Evolutionary conservation across 2,888 invertebrate genomes (phyloP).

Genomic region (Habroteleia sp.): DNA sequence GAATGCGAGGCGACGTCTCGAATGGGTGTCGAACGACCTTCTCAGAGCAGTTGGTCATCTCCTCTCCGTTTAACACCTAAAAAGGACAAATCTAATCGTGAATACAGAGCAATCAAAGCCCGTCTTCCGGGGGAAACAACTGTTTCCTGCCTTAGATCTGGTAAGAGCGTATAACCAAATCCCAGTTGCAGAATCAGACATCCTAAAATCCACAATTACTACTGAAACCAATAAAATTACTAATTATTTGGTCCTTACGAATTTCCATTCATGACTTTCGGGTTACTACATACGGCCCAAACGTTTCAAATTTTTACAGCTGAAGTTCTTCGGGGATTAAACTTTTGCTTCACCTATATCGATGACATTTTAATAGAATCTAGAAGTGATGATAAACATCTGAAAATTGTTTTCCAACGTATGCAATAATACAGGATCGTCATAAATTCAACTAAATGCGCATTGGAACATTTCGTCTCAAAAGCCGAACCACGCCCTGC

Average conservation of each 20-base stretch:
- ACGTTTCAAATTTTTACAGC: too few relatives aligned
- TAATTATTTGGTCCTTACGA: too few relatives aligned
- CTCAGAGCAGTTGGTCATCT: conserved; percentile 25
- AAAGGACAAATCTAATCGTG: conserved; percentile 32
- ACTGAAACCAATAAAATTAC: too few relatives aligned
- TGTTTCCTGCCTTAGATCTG: too few relatives aligned
- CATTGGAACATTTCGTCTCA: conserved; percentile 3
- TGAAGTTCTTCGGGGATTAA: background rate
- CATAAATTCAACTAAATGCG: background rate
- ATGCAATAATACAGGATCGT: conserved; percentile 1
- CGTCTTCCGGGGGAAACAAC: conserved; percentile 64
- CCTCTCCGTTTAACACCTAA: conserved; percentile 13
- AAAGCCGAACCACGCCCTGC: background rate
- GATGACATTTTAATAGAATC: conserved; percentile 7
- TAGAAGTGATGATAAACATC: background rate
- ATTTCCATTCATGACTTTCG: too few relatives aligned
- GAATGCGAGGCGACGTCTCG: conserved; percentile 71
- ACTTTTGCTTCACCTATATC: background rate
- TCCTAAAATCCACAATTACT: too few relatives aligned
- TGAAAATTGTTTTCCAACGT: conserved; percentile 2
- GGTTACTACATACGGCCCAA: conserved; percentile 76
- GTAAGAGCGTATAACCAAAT: too few relatives aligned
- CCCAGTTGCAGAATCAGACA: too few relatives aligned
- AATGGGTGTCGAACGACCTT: conserved; percentile 67
- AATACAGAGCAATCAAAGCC: conserved; percentile 72